Base-by-base conservation (phyloP, 2,888 invertebrate species). In the Polyommatus iphigenia region DNA sequence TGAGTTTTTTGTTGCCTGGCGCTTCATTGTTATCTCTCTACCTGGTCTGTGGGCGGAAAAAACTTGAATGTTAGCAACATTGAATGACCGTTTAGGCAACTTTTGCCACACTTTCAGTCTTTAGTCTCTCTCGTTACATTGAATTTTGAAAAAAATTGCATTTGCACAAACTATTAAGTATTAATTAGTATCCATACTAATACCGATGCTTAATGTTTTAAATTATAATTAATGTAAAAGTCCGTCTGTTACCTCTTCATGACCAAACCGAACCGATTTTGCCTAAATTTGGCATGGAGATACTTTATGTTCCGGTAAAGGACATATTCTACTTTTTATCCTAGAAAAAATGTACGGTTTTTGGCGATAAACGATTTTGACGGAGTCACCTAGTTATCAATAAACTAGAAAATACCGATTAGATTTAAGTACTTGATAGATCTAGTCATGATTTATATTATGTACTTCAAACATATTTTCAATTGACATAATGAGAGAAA, bases 21-120 rank as follows among this genome's bases (percentile, higher is more conserved):
- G 67, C 67, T 32, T 29, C 32, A 67, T 67, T 67, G 67, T 67
- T 67, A 67, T 67, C 67, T 67, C 29, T 29, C 67, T 67, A 67
- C 67, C 67, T 67, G 62, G 67, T 54, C 3, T 54, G 15, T 6
- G 15, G 29, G 18, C 67, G 24, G 13, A 67, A 67, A 67, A 67
- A 24, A 62, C 24, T 62, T 62, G 24, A 67, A 67, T 29, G 29
- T 18, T 29, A 29, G 67, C 29, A 67, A 67, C 29, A 20, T 15
- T 67, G 15, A 29, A 29, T 18, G 13, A 32, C 13, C 15, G 18
- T 62, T 62, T 24, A 24, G 29, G 29, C 62, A 24, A 62, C 59
- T 62, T 62, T 62, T 62, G 62, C 0, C 13, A 24, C 62, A 54
- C 4, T 54, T 54, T 54, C 50, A 50, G 50, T 50, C 59, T 59